Evolutionary conservation across 2,888 invertebrate genomes (phyloP), one percentile per base, ranked within the genome.

Genomic region (Desoria tigrina): DNA sequence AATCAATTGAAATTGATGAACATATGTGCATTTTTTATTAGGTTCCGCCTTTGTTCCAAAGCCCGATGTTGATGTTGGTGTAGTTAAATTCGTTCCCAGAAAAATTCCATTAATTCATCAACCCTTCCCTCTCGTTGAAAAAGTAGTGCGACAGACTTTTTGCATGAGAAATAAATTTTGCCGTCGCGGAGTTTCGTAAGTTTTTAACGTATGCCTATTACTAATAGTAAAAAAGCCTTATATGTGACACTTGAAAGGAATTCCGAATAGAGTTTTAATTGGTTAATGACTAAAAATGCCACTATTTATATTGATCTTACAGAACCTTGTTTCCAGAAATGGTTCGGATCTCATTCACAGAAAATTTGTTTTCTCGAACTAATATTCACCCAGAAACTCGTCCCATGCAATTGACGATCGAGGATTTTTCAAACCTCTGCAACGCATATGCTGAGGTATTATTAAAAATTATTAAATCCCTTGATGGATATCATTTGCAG

Each of bases 11-110:
- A 32, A 4, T 32, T 32, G n/a, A n/a, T n/a, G n/a, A n/a, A n/a
- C n/a, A n/a, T n/a, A n/a, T n/a, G n/a, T n/a, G n/a, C n/a, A n/a
- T 39, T 39, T 39, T 39, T 39, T 39, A 39, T 39, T 73, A 85
- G 86, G 86, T 1, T 83, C 82, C 74, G 90, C 92, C 0, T 99
- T 99, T 82, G 85, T 96, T 32, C 99, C 99, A 0, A 88, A 90
- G 78, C 98, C 99, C 0, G 87, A 98, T 69, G 97, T 99, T 4
- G 95, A 99, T 83, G 98, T 97, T 0, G 95, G 93, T 18, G 92
- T 98, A 1, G 94, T 99, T 0, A 89, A 89, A 55, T 84, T 99
- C 55, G 85, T 87, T 18, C 98, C 99, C 1, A 80, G 88, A 9
- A 86, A 86, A 74, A 79, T 84, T 54, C 96, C 98, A 0, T 83